A percentile compares a stretch with the other conserved stretches of the same genome.
Evolutionary conservation across 1,140 invertebrate genomes (phyloP).

Genomic region (Kradibia gibbosae): DNA sequence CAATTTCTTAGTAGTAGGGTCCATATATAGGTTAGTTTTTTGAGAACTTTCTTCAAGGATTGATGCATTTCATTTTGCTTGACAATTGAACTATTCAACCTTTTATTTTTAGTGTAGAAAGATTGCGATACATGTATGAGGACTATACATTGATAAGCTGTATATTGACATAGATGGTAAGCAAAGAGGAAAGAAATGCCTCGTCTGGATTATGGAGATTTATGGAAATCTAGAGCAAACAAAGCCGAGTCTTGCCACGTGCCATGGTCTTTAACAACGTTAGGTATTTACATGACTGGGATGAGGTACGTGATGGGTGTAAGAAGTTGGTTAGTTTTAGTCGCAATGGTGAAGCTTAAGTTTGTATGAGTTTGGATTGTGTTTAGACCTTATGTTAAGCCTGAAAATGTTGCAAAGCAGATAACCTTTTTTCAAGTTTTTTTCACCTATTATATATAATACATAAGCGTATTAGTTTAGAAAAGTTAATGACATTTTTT

Average conservation of each 20-base stretch:
- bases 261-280: not conserved
- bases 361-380: not conserved
- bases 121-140: not conserved
- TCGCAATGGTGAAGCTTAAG: not conserved
- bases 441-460: no score
- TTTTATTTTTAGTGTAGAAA: not conserved
- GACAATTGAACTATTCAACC: not conserved
- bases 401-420: no score
- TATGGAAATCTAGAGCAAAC: conserved; percentile 58
- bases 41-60: not conserved
- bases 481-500: no score
- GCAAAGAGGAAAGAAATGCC: conserved; percentile 43
- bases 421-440: no score
- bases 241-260: conserved; percentile 33
- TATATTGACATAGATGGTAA: not conserved
- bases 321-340: conserved; percentile 11
- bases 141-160: not conserved
- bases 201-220: conserved; percentile 60
- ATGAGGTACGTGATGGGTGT: conserved; percentile 19
- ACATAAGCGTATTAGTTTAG: no score
- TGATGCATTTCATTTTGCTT: not conserved
- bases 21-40: no score
- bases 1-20: no score
- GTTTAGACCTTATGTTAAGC: not conserved
- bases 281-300: conserved; percentile 18